Base-by-base conservation (phyloP, 2,113 vertebrate genomes). In the Datnioides undecimradiatus region DNA sequence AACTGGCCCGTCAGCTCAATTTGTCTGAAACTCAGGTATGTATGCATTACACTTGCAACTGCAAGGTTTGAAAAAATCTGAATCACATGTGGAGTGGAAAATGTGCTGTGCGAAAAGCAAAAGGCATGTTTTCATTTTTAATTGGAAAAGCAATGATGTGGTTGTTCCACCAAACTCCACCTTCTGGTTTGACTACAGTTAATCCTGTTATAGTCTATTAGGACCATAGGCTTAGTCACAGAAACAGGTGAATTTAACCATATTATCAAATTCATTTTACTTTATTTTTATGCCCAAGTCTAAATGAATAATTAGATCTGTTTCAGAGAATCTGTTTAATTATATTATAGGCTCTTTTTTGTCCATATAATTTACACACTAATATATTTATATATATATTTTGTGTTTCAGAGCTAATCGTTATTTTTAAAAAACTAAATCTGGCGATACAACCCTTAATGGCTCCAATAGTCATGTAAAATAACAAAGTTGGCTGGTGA, bases 11-110 rank as follows among this genome's bases (percentile, higher is more conserved):
- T 6, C 98, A 99, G 88, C 98, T 99, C 86, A 99, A 97, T 86
- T 96, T 99, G 77, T 99, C 98, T 4, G 97, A 99, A 93, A 99
- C 98, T 84, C 98, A 99, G 98, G 98, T 99, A 96, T 25, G 66
- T 38, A 12, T 27, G 54, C 57, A 25, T 0, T 0, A 14, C 8
- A 14, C 31, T 8, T 46, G 21, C n/a, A 5, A 33, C 2, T 9
- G 5, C 27, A 23, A 38, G 1, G 48, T 38, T 16, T 25, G 21
- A 52, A 41, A 52, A 41, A 0, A 1, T 63, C 0, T 5, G 10
- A n/a, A n/a, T n/a, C n/a, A n/a, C n/a, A n/a, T 19, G 43, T n/a
- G n/a, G 64, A 63, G 16, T 17, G 12, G 9, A 71, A 54, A 40
- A n/a, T n/a, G n/a, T n/a, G n/a, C n/a, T 23, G 14, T 27, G 41